Evolutionary conservation across 2,113 vertebrate species (phyloP).

Genomic region (Coptodon bakossiorum): DNA sequence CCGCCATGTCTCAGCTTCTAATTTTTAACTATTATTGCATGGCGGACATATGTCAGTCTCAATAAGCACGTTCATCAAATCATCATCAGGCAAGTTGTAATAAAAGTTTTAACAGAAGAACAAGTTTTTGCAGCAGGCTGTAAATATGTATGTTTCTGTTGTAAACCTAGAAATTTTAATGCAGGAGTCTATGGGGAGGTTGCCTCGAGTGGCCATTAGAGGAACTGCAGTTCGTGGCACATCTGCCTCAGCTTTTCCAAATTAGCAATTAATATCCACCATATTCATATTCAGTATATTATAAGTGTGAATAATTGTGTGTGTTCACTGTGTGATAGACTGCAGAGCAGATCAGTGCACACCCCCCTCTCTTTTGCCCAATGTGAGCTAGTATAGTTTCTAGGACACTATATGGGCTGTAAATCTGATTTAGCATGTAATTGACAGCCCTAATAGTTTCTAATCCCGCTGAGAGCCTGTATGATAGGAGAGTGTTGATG

Average conservation of each 20-base stretch:
- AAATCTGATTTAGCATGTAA: not conserved
- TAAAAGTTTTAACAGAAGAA: not conserved
- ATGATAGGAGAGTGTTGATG: not conserved
- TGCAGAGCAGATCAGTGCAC: not conserved
- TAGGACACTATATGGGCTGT: not conserved
- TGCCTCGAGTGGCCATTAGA: not conserved
- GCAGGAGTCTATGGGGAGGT: not conserved
- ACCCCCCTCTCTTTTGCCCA: not conserved
- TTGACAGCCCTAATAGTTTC: not conserved
- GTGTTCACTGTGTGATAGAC: not conserved
- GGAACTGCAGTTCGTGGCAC: not conserved
- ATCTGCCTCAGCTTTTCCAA: not conserved
- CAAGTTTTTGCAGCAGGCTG: not conserved
- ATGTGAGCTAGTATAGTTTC: not conserved
- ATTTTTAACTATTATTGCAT: not conserved
- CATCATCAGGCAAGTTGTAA: not conserved
- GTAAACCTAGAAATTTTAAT: not conserved
- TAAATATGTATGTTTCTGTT: not conserved
- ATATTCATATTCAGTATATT: not conserved
- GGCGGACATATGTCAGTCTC: not conserved
- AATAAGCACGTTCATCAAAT: not conserved
- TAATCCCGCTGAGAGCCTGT: not conserved
- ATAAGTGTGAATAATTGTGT: not conserved
- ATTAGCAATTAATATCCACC: not conserved
- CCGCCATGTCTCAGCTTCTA: not conserved